These are phyloP conservation scores for Nesogale talazaci DNA, from an alignment of 2,113 vertebrate species.

Conservation along the genomic window DNA sequence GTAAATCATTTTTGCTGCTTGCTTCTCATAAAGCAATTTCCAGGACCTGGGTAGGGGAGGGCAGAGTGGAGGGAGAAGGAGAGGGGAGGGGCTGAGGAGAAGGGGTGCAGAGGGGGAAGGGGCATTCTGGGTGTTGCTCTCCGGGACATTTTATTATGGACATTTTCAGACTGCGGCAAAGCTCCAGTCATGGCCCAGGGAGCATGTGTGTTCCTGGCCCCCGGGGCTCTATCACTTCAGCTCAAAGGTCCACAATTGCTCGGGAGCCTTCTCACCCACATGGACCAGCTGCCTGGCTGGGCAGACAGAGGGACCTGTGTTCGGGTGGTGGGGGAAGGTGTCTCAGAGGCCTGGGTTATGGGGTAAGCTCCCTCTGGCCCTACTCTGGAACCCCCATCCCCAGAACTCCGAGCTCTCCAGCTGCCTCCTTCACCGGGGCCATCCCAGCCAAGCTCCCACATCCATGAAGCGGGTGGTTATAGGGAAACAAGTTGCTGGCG, in stretches of 20 bases:
- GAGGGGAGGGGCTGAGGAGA: background rate
- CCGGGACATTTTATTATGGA: background rate
- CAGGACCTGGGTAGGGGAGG: background rate
- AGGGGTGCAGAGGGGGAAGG: background rate
- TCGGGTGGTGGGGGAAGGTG: background rate
- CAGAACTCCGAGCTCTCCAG: background rate
- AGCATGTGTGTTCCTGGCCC: accelerated
- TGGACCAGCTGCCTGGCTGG: background rate
- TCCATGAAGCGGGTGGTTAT: background rate
- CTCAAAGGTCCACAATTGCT: no score
- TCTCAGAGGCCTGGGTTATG: background rate
- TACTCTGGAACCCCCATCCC: background rate
- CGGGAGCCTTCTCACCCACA: background rate
- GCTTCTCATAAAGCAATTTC: conserved; percentile 7
- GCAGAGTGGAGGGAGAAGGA: background rate
- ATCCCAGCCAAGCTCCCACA: background rate
- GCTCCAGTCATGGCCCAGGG: background rate
- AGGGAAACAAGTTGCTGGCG: background rate
- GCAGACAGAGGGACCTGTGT: accelerated
- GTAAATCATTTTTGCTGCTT: conserved; percentile 4
- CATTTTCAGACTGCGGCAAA: background rate
- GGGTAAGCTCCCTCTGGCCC: background rate
- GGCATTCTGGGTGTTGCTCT: background rate
- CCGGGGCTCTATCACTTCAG: background rate
- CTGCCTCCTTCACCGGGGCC: background rate